Conservation (phyloP, 1,140 invertebrate species). For the Acromyrmex charruanus region DNA sequence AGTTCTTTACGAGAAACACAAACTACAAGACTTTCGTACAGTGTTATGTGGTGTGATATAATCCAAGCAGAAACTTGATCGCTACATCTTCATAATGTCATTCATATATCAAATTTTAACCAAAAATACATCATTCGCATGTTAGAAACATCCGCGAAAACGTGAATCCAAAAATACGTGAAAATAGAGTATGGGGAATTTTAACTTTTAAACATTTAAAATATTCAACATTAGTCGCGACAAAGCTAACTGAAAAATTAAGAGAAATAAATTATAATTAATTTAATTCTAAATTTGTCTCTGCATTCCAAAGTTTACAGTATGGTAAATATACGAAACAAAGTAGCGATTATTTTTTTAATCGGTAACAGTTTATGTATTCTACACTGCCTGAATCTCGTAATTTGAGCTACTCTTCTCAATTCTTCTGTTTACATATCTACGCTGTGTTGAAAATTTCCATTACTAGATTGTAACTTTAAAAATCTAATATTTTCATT, state of each 20-base stretch:
- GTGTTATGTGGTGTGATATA: slow-evolving; percentile 12
- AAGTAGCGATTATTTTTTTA: background rate
- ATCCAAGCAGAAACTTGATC: slow-evolving; percentile 1
- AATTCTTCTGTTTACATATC: background rate
- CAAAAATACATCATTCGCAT: background rate
- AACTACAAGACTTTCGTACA: background rate
- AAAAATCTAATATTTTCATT: slow-evolving; percentile 19
- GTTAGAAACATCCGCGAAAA: background rate
- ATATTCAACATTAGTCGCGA: slow-evolving; percentile 7
- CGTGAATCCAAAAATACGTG: background rate
- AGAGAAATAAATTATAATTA: background rate
- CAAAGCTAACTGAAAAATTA: background rate
- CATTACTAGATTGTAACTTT: background rate
- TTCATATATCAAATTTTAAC: background rate
- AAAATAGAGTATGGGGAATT: background rate
- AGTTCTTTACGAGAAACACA: background rate
- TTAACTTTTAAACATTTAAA: background rate
- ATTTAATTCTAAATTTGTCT: background rate
- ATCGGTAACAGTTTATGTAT: background rate
- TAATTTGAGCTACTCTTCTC: background rate
- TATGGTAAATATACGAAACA: background rate
- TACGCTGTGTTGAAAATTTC: background rate
- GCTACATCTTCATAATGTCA: background rate
- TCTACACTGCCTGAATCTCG: background rate
- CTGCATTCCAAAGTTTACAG: background rate